Evolutionary conservation across 2,888 invertebrate genomes (phyloP).

Genomic region (Agonopterix heracliana): DNA sequence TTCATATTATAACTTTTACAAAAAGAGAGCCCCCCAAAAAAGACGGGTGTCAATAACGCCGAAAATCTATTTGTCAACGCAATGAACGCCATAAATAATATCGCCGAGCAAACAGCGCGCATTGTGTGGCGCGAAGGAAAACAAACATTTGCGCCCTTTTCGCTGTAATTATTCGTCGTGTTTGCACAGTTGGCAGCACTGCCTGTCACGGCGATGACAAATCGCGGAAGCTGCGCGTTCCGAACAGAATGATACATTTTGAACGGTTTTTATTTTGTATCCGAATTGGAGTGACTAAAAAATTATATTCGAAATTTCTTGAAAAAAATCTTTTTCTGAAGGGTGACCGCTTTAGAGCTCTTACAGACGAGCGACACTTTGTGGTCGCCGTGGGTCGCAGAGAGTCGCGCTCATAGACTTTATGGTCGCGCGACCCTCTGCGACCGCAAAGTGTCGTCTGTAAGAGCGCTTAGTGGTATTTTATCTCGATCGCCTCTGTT

Average conservation of each 20-base stretch:
- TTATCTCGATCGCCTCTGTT: too few species aligned
- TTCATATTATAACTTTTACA: background rate
- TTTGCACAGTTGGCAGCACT: constrained; percentile 62
- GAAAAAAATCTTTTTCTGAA: too few species aligned
- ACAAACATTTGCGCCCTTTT: constrained; percentile 51
- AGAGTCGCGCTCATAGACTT: too few species aligned
- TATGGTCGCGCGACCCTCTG: too few species aligned
- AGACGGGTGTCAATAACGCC: constrained; percentile 45
- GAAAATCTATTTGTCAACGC: constrained; percentile 54
- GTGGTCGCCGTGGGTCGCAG: too few species aligned
- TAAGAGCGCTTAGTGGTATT: too few species aligned
- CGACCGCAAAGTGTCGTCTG: too few species aligned
- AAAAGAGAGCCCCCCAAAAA: constrained; percentile 17
- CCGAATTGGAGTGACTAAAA: too few species aligned
- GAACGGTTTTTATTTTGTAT: too few species aligned
- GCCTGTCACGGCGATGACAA: constrained; percentile 45
- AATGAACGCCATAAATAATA: constrained; percentile 57
- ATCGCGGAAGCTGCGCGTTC: constrained; percentile 20
- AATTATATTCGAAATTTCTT: too few species aligned
- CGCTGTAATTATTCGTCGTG: constrained; percentile 37
- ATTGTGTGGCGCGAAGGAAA: constrained; percentile 43
- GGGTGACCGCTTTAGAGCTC: too few species aligned
- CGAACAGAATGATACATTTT: background rate
- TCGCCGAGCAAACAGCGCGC: constrained; percentile 43
- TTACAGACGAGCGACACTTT: too few species aligned